A percentile compares a stretch with the other conserved stretches of the same genome.
phyloP scores from a whole-genome alignment of 1,140 invertebrate species.

The Aphelenchoides besseyi region DNA sequence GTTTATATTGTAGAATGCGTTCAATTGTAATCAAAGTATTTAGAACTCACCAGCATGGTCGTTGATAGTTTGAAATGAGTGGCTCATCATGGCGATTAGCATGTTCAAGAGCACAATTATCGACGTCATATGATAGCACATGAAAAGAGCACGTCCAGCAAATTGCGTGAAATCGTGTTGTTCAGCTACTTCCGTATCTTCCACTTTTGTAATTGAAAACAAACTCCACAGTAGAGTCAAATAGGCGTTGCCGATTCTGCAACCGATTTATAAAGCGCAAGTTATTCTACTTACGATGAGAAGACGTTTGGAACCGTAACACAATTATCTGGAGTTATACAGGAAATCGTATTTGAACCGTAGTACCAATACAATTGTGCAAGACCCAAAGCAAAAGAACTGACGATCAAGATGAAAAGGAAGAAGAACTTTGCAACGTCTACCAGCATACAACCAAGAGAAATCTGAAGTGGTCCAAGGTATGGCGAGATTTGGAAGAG shows the following conservation, averaged over 20 bases:
- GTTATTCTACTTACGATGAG: constrained; percentile 45
- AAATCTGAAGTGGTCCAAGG: constrained; percentile 66
- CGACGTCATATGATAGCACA: constrained; percentile 63
- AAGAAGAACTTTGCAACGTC: constrained; percentile 68
- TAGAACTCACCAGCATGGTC: constrained; percentile 58
- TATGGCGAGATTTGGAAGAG: constrained; percentile 66
- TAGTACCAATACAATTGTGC: constrained; percentile 67
- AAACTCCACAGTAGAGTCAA: constrained; percentile 68
- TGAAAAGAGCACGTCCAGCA: constrained; percentile 53
- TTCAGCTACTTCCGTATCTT: constrained; percentile 62
- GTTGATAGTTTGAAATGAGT: constrained; percentile 69
- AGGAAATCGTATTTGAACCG: constrained; percentile 48
- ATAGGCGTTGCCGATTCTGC: constrained; percentile 66
- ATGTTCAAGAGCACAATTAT: constrained; percentile 70
- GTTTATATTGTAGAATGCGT: background rate
- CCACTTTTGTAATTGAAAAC: constrained; percentile 66
- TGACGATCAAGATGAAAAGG: constrained; percentile 67
- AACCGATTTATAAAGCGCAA: constrained; percentile 32
- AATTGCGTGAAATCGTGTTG: constrained; percentile 56
- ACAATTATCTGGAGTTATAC: constrained; percentile 41
- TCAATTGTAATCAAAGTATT: background rate
- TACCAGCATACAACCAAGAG: constrained; percentile 67
- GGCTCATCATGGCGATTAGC: constrained; percentile 69
- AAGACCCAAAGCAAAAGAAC: constrained; percentile 66
- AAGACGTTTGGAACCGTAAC: constrained; percentile 50